These are phyloP conservation scores for Carabus problematicus DNA, from an alignment of 2,888 invertebrate species.

Conservation along the genomic window DNA sequence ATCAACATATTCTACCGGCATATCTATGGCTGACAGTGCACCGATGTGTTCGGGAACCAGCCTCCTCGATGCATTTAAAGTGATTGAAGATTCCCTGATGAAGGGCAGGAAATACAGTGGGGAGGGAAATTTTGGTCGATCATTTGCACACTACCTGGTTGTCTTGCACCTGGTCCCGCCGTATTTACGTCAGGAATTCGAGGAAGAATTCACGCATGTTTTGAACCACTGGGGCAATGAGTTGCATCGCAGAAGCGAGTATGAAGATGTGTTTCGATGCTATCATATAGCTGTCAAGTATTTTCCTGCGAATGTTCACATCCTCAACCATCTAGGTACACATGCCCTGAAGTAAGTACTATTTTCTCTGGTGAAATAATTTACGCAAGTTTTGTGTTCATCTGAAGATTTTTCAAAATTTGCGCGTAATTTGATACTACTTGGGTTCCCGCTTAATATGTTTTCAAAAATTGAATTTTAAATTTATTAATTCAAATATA, in stretches of 20 bases:
- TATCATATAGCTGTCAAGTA: conserved; percentile 59
- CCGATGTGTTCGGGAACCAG: too few species aligned
- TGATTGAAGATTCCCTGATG: conserved; percentile 47
- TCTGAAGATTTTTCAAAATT: too few species aligned
- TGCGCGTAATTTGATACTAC: too few species aligned
- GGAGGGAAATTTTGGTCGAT: conserved; percentile 50
- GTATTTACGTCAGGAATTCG: conserved; percentile 46
- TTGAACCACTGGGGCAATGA: conserved; percentile 51
- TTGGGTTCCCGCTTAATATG: too few species aligned
- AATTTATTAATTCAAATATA: too few species aligned
- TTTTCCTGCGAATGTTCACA: conserved; percentile 60
- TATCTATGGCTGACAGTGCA: too few species aligned
- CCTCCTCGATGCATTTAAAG: conserved; percentile 26
- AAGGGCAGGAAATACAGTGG: conserved; percentile 50
- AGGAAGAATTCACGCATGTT: conserved; percentile 49
- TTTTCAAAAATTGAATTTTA: too few species aligned
- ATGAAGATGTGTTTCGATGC: conserved; percentile 56
- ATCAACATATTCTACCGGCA: too few species aligned
- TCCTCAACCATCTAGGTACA: conserved; percentile 62
- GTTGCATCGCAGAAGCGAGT: conserved; percentile 52
- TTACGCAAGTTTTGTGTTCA: too few species aligned
- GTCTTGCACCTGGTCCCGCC: conserved; percentile 50
- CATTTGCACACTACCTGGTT: conserved; percentile 54
- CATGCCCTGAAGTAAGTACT: conserved; percentile 61
- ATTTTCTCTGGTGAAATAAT: too few species aligned